These are phyloP conservation scores for Actenoides lindsayi DNA, from an alignment of 2,113 vertebrate species.

Conservation along the genomic window DNA sequence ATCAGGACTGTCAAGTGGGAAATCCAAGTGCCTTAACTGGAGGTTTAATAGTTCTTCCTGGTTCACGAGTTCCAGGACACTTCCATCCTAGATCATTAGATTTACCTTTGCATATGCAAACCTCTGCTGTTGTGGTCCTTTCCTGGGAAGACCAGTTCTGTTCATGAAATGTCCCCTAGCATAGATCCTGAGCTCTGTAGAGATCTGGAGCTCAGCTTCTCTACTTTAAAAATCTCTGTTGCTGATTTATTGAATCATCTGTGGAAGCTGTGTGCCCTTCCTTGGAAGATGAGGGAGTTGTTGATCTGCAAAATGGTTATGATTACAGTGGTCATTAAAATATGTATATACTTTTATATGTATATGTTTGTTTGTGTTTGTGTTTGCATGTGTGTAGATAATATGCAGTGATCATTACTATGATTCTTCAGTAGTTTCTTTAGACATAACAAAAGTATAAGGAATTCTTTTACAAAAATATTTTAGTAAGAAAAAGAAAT, in stretches of 20 bases:
- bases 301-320: not conserved
- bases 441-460: not conserved
- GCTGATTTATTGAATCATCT: not conserved
- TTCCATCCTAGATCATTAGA: not conserved
- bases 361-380: too few relatives aligned
- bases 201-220: not conserved
- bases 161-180: fast-evolving
- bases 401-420: not conserved
- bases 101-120: not conserved
- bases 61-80: not conserved
- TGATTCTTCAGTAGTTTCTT: not conserved
- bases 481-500: not conserved
- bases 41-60: not conserved
- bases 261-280: not conserved
- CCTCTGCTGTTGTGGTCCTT: not conserved
- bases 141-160: not conserved
- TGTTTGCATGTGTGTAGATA: not conserved
- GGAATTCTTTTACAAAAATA: not conserved
- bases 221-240: not conserved
- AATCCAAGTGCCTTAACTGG: not conserved
- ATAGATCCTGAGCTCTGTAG: not conserved
- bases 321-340: not conserved
- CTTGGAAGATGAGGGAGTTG: not conserved
- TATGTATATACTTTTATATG: not conserved
- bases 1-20: not conserved